Base-by-base conservation (phyloP, 2,113 vertebrate species). In the Suricata suricatta region DNA sequence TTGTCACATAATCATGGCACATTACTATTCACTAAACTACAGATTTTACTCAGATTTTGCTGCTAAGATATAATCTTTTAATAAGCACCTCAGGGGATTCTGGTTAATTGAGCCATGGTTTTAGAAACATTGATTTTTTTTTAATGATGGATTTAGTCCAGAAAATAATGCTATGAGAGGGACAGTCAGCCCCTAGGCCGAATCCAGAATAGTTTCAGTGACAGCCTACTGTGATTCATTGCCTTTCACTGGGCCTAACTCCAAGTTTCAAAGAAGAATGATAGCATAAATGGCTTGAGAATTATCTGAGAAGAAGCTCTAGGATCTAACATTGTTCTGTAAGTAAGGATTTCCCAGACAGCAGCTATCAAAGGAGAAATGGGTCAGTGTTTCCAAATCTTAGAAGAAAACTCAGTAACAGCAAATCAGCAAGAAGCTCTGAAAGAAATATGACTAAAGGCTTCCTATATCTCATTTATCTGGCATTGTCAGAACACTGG, bases 181-280 rank as follows among this genome's bases (percentile, higher is more conserved):
- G 29, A 7, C 72, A 81, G 31, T 21, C 2, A 35, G 6, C 16
- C 8, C 16, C 13, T 15, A 12, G 2, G 14, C 64, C 79, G 76
- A 79, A 19, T 35, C 31, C 13, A 2, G 31, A n/a, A 29, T 6
- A 5, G 13, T 16, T 16, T 54, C 19, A 15, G 2, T 5, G 69
- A 35, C 0, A 10, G 9, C 4, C 27, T n/a, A 1, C 23, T 7
- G 19, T 0, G 1, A 72, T 19, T 50, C 50, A 25, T 3, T 15
- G 19, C 54, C 10, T 57, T 86, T 47, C 38, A 27, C 52, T 33
- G 23, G 52, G 21, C 5, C 38, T 2, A 10, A 12, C n/a, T 57
- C 13, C 13, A 44, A 9, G 5, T 82, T 94, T 72, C 54, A 33
- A 60, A 90, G 47, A 66, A 47, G 41, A 84, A 50, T 12, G 17